phyloP scores from a whole-genome alignment of 2,113 vertebrate genomes.

The Coryphaenoides rupestris region DNA sequence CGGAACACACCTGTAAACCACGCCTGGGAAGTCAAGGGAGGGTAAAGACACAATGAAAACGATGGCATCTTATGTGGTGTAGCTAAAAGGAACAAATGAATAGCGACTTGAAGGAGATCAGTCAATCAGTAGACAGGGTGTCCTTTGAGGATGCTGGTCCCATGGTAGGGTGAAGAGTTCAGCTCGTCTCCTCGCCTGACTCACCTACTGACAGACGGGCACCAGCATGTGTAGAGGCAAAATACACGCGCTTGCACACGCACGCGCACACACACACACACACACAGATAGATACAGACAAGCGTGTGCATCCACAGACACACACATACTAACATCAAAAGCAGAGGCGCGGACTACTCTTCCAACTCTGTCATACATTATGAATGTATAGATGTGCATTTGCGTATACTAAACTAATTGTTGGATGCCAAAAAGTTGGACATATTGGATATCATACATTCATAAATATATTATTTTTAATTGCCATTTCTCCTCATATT shows the following conservation, averaged over 20 bases:
- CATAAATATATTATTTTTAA: too few species aligned
- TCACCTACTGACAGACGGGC: constrained; percentile 50
- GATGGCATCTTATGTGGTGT: background rate
- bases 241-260: background rate
- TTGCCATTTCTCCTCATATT: constrained; percentile 3
- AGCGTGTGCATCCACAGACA: background rate
- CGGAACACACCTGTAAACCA: background rate
- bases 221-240: constrained; percentile 47
- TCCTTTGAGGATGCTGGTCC: constrained; percentile 30
- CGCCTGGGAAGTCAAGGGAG: constrained; percentile 3
- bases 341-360: too few species aligned
- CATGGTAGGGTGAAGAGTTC: constrained; percentile 67
- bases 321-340: too few species aligned
- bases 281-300: background rate
- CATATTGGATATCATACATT: too few species aligned
- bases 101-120: background rate
- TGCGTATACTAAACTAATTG: too few species aligned
- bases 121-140: background rate
- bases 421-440: too few species aligned
- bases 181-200: constrained; percentile 34
- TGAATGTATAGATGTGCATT: too few species aligned
- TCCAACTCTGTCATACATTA: too few species aligned
- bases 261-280: constrained; percentile 10
- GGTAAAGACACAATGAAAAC: background rate
- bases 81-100: background rate